A percentile compares a stretch with the other conserved stretches of the same genome.
Evolutionary conservation across 2,113 vertebrate genomes (phyloP).

Genomic region (Phylloscopus whistleri): DNA sequence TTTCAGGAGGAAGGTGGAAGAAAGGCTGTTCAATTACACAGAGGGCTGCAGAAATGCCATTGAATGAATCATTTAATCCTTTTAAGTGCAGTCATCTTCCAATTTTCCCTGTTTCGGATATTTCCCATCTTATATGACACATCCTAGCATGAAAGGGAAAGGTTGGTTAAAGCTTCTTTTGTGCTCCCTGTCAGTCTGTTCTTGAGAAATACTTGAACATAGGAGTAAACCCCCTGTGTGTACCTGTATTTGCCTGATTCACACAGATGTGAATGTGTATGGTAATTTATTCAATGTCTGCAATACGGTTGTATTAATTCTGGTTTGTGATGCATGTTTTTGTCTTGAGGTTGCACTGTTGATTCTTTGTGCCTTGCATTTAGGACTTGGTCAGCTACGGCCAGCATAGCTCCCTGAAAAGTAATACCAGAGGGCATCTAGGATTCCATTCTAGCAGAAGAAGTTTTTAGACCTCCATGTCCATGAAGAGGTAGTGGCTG

Average conservation of each 20-base stretch:
- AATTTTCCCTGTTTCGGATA: neutral
- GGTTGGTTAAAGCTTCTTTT: neutral
- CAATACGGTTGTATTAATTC: neutral
- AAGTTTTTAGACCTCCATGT: neutral
- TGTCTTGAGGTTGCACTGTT: accelerated
- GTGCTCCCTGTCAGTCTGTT: neutral
- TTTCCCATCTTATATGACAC: neutral
- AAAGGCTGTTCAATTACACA: constrained; percentile 45
- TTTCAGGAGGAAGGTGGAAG: neutral
- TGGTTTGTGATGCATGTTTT: neutral
- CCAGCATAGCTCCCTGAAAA: neutral
- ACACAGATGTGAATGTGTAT: neutral
- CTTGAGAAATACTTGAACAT: neutral
- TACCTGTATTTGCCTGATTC: neutral
- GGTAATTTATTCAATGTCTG: neutral
- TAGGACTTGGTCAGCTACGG: neutral
- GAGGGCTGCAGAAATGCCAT: constrained; percentile 28
- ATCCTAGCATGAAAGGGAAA: neutral
- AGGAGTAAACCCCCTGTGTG: accelerated
- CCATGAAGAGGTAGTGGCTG: neutral
- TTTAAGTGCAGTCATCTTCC: constrained; percentile 27
- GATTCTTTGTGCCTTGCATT: neutral
- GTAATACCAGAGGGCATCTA: neutral
- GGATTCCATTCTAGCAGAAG: neutral
- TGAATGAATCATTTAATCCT: constrained; percentile 40